Conservation (phyloP, 2,888 invertebrate species). For the Plebejus argus region DNA sequence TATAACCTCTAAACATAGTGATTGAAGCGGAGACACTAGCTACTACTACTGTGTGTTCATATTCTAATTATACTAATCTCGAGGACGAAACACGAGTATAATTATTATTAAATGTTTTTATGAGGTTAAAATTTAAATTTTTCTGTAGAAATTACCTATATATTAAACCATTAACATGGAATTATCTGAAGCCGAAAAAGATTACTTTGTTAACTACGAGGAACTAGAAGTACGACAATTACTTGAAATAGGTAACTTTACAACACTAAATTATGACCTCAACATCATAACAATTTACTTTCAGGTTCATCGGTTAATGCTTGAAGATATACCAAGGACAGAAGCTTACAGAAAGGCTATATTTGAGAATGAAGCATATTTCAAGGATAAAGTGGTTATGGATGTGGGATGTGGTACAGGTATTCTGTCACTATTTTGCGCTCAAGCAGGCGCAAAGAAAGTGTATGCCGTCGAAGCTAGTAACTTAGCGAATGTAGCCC, state of each 20-base stretch:
- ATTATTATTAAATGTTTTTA: not conserved
- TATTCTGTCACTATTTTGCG: constrained; percentile 94
- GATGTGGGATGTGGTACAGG: constrained; percentile 94
- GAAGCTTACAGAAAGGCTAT: constrained; percentile 91
- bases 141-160: not conserved
- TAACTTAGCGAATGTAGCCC: constrained; percentile 83
- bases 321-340: constrained; percentile 88
- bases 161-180: not conserved
- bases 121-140: not conserved
- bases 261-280: not conserved
- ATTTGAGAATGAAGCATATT: constrained; percentile 81
- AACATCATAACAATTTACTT: constrained; percentile 11
- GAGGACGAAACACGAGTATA: no score
- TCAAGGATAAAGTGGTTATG: constrained; percentile 90
- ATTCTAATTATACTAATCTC: no score
- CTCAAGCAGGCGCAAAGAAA: constrained; percentile 92
- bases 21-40: no score
- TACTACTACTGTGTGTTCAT: no score
- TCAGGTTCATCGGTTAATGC: constrained; percentile 90
- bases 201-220: constrained; percentile 87
- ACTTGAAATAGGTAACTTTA: not conserved
- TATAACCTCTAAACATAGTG: no score
- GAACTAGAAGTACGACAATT: constrained; percentile 84
- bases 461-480: constrained; percentile 94
- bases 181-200: constrained; percentile 45